phyloP scores from a whole-genome alignment of 2,797 vertebrate genomes.

The Podargus strigoides region DNA sequence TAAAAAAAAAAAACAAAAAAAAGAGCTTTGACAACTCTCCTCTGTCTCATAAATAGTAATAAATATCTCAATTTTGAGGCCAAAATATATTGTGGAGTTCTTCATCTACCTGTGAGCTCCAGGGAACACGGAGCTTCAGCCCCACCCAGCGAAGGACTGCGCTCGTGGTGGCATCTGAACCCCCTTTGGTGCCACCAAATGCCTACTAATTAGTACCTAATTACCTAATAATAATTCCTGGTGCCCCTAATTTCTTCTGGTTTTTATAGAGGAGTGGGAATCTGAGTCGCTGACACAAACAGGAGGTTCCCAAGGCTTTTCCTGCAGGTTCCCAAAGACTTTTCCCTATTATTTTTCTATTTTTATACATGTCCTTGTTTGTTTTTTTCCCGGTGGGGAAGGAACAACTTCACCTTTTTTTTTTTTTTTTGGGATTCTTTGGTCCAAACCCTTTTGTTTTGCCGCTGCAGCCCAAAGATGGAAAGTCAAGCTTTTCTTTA shows the following conservation, averaged over 20 bases:
- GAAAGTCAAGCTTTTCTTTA: not conserved
- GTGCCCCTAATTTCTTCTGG: too few species aligned
- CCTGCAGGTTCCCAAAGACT: not conserved
- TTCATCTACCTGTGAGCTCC: not conserved
- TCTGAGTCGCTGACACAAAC: rapidly evolving
- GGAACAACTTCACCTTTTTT: not conserved
- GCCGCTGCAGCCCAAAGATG: rapidly evolving
- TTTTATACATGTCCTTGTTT: not conserved
- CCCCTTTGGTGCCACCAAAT: not conserved
- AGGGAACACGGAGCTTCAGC: not conserved
- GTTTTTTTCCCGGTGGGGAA: not conserved
- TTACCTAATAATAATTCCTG: not conserved
- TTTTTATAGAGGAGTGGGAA: not conserved
- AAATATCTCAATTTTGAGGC: not conserved
- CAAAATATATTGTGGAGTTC: not conserved
- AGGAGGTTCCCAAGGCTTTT: not conserved
- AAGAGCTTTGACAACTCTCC: not conserved
- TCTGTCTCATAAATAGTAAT: not conserved
- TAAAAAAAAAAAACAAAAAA: too few species aligned
- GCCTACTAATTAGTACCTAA: not conserved
- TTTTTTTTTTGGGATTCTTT: not conserved
- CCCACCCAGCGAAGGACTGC: rapidly evolving
- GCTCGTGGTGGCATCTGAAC: rapidly evolving
- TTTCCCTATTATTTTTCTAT: slow-evolving; percentile 7
- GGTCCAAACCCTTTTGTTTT: too few species aligned